Conservation (phyloP, 2,888 invertebrate species). For the Rugalucina vietnamica region DNA sequence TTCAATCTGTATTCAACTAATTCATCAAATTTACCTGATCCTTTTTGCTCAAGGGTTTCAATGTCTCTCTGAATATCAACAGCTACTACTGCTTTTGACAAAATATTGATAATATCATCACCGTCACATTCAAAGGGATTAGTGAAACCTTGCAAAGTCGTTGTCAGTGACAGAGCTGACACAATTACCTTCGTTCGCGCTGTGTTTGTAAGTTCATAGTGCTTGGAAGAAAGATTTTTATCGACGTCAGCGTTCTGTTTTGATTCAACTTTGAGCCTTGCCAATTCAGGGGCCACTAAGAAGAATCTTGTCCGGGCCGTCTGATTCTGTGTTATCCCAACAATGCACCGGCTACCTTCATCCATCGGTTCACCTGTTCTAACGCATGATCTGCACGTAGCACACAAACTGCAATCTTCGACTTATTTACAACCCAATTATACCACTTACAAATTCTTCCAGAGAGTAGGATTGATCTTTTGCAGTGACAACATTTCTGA, state of each 20-base stretch:
- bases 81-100: conserved; percentile 22
- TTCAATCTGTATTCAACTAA: neutral
- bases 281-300: too few relatives aligned
- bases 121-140: conserved; percentile 5
- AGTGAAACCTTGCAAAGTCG: too few relatives aligned
- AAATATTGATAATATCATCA: conserved; percentile 15
- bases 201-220: too few relatives aligned
- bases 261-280: too few relatives aligned
- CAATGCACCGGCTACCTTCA: conserved; percentile 28
- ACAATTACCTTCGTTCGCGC: too few relatives aligned
- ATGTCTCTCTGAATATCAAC: too few relatives aligned
- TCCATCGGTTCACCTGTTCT: conserved; percentile 21
- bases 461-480: neutral
- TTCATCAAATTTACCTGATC: neutral
- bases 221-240: too few relatives aligned
- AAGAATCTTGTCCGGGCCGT: conserved; percentile 15
- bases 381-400: conserved; percentile 24
- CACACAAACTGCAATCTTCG: conserved; percentile 8
- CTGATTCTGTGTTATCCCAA: conserved; percentile 21
- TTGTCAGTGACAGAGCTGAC: neutral
- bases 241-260: too few relatives aligned
- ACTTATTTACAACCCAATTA: conserved; percentile 31
- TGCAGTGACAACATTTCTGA: conserved; percentile 11
- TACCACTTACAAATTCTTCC: neutral
- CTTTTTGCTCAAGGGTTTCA: too few relatives aligned